phyloP scores from a whole-genome alignment of 1,140 invertebrate genomes.

The Pogonognathellus flavescens region DNA sequence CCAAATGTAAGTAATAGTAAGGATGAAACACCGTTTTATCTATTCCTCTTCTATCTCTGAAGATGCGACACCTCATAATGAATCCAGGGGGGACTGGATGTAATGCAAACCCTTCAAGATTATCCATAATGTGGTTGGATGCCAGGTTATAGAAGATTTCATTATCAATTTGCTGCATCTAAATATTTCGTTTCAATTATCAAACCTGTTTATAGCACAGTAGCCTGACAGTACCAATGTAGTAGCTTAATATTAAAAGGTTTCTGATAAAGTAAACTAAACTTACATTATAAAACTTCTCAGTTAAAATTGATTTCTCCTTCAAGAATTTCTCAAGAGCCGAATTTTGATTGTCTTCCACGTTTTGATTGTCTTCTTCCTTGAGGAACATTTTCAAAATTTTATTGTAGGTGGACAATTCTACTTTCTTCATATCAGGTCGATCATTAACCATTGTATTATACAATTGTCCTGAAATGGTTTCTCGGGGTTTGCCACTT shows the following conservation, averaged over 20 bases:
- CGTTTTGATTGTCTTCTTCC: background rate
- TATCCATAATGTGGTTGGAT: conserved; percentile 26
- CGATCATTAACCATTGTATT: background rate
- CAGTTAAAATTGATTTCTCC: background rate
- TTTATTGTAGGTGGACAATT: background rate
- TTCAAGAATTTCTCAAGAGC: background rate
- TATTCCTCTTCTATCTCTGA: conserved; percentile 96
- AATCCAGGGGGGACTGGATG: conserved; percentile 82
- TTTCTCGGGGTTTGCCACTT: background rate
- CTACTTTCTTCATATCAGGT: background rate
- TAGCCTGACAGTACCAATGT: no score
- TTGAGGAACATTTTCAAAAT: background rate
- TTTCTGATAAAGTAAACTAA: background rate
- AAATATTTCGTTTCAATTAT: no score
- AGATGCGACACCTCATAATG: conserved; percentile 95
- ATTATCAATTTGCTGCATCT: background rate
- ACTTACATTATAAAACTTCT: conserved; percentile 15
- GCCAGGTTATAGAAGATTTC: background rate
- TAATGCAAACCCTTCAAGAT: conserved; percentile 19
- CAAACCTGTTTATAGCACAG: no score
- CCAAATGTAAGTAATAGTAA: conserved; percentile 97
- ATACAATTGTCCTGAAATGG: background rate
- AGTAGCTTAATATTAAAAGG: no score
- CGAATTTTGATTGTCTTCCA: background rate
- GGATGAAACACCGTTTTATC: conserved; percentile 96